Percentiles rank a stretch among this genome's conserved stretches.
These are phyloP conservation scores for Sussaba pulchella DNA, from an alignment of 2,888 invertebrate species.

Conservation along the genomic window DNA sequence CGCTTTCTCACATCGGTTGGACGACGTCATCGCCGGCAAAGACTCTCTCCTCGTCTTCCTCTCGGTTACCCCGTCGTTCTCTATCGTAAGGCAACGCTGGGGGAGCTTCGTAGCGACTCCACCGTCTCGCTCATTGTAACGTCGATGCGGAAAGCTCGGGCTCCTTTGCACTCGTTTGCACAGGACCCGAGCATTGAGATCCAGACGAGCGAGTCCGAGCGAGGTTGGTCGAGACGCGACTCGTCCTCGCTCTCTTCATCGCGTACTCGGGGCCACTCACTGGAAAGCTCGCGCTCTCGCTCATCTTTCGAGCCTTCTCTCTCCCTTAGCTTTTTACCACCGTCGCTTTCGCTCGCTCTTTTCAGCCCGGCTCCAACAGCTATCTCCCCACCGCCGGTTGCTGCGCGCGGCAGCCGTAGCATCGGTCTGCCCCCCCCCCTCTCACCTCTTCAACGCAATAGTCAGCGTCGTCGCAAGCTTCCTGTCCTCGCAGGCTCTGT, in stretches of 20 bases:
- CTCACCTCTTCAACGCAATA: constrained; percentile 48
- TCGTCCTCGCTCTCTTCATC: constrained; percentile 46
- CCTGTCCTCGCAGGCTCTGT: constrained; percentile 25
- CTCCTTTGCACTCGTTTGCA: constrained; percentile 42
- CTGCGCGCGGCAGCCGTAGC: constrained; percentile 58
- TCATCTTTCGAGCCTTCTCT: constrained; percentile 57
- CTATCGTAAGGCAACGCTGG: constrained; percentile 13
- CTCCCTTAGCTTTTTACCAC: constrained; percentile 40
- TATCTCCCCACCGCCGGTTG: constrained; percentile 49
- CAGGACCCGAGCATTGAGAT: constrained; percentile 35
- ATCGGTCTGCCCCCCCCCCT: constrained; percentile 43
- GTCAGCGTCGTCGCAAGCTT: constrained; percentile 66
- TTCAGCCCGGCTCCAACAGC: constrained; percentile 31
- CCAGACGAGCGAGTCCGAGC: constrained; percentile 46
- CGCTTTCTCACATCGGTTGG: constrained; percentile 51
- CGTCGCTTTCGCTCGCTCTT: constrained; percentile 59
- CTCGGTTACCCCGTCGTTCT: constrained; percentile 31
- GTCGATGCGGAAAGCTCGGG: constrained; percentile 41
- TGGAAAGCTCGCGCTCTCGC: constrained; percentile 71
- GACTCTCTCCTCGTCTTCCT: constrained; percentile 32
- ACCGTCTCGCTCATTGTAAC: constrained; percentile 41
- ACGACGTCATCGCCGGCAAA: constrained; percentile 42
- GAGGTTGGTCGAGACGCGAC: constrained; percentile 53
- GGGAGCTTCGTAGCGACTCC: not conserved
- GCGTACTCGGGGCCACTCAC: constrained; percentile 64